Evolutionary conservation across 92 coral and sea anemone species (phyloP).

Genomic region (Epizoanthus fatuus): DNA sequence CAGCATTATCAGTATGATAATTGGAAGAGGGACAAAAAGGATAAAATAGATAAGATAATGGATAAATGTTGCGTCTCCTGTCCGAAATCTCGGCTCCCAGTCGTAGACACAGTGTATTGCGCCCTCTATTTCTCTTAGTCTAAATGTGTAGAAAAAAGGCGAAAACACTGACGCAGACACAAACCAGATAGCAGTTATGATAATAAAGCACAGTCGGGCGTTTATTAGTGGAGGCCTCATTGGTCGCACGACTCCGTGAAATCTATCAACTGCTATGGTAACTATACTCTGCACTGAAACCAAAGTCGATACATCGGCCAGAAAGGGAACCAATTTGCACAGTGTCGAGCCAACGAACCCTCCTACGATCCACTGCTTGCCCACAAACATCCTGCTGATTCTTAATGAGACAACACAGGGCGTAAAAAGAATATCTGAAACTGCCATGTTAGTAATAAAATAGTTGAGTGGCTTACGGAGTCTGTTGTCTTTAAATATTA

Average conservation of each 20-base stretch:
- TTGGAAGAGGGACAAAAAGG: too few relatives aligned
- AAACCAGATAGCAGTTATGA: conserved; percentile 46
- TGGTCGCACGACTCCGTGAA: conserved; percentile 37
- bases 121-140: not conserved
- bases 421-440: conserved; percentile 44
- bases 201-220: not conserved
- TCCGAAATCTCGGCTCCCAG: conserved; percentile 42
- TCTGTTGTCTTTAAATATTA: conserved; percentile 18
- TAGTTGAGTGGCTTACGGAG: conserved; percentile 44
- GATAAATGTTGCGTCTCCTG: too few relatives aligned
- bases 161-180: conserved; percentile 18
- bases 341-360: conserved; percentile 37
- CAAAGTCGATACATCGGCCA: conserved; percentile 42
- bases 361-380: conserved; percentile 49
- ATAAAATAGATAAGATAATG: too few relatives aligned
- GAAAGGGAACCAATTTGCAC: conserved; percentile 38
- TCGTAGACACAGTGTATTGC: not conserved
- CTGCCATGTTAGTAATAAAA: conserved; percentile 52
- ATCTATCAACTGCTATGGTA: conserved; percentile 42
- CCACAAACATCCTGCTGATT: not conserved
- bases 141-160: conserved; percentile 42
- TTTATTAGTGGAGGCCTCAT: conserved; percentile 31
- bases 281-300: conserved; percentile 41
- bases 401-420: conserved; percentile 25
- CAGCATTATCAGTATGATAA: too few relatives aligned